phyloP scores from a whole-genome alignment of 2,888 invertebrate species.

The Volucella inanis region DNA sequence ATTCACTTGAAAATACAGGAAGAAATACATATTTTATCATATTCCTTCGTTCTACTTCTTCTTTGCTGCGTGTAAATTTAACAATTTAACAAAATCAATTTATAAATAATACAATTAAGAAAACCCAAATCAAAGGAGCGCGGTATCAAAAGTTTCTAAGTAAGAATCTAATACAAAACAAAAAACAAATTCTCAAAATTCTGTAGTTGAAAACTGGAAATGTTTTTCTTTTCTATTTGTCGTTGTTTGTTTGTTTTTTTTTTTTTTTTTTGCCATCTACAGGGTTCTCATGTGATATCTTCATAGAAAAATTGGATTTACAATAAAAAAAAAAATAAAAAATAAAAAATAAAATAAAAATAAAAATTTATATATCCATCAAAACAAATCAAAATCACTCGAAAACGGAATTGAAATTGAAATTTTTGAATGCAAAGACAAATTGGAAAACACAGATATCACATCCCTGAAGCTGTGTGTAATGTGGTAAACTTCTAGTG shows the following conservation, averaged over 20 bases:
- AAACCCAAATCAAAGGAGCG: slow-evolving; percentile 63
- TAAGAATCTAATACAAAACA: slow-evolving; percentile 69
- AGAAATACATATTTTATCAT: slow-evolving; percentile 54
- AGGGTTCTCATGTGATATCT: slow-evolving; percentile 67
- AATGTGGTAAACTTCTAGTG: slow-evolving; percentile 62
- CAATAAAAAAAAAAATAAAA: background rate
- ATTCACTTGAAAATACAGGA: slow-evolving; percentile 56
- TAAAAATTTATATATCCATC: background rate
- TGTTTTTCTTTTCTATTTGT: slow-evolving; percentile 11
- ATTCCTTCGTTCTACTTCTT: slow-evolving; percentile 19
- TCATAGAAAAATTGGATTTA: slow-evolving; percentile 9
- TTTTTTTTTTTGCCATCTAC: slow-evolving; percentile 56
- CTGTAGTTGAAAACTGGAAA: slow-evolving; percentile 67
- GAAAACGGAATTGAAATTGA: background rate
- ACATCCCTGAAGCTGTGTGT: slow-evolving; percentile 66
- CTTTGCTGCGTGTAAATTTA: slow-evolving; percentile 23
- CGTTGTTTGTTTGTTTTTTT: slow-evolving; percentile 41
- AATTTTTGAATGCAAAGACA: slow-evolving; percentile 3
- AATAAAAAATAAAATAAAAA: slow-evolving; percentile 2
- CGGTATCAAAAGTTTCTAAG: slow-evolving; percentile 74
- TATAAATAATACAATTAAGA: slow-evolving; percentile 31
- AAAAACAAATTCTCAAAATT: slow-evolving; percentile 34
- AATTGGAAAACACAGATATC: slow-evolving; percentile 39
- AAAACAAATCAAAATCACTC: background rate
- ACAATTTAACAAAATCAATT: slow-evolving; percentile 19